phyloP scores from a whole-genome alignment of 2,888 invertebrate species.

The Drosophila mayaguana region DNA sequence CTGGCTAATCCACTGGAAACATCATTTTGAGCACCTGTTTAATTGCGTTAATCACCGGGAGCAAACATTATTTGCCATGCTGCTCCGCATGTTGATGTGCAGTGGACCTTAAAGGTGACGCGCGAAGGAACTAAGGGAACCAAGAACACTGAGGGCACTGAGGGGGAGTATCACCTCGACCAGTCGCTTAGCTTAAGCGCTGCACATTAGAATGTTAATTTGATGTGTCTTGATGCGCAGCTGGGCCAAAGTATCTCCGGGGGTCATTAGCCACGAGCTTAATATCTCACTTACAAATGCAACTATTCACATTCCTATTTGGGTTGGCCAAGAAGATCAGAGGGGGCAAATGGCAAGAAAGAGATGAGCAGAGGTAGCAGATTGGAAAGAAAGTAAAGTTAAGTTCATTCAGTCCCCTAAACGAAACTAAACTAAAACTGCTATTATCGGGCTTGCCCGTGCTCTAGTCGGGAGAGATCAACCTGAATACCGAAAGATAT shows the following conservation, averaged over 20 bases:
- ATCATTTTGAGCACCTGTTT: slow-evolving; percentile 84
- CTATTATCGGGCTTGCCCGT: background rate
- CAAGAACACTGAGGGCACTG: background rate
- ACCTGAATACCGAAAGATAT: too few relatives aligned
- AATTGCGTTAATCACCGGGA: slow-evolving; percentile 83
- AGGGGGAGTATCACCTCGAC: background rate
- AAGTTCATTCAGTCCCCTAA: too few relatives aligned
- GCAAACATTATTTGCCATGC: slow-evolving; percentile 68
- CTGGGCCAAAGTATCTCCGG: slow-evolving; percentile 30
- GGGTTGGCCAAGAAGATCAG: background rate
- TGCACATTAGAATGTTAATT: slow-evolving; percentile 63
- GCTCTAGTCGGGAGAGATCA: too few relatives aligned
- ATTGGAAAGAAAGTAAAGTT: background rate
- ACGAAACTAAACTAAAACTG: too few relatives aligned
- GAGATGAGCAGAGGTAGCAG: background rate
- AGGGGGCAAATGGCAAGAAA: background rate
- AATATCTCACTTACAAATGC: slow-evolving; percentile 8
- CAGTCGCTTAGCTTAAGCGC: slow-evolving; percentile 5
- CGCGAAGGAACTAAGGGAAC: background rate
- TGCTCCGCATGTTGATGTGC: slow-evolving; percentile 28
- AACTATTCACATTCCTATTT: slow-evolving; percentile 8
- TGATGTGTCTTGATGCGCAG: slow-evolving; percentile 49
- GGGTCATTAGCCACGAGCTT: slow-evolving; percentile 27
- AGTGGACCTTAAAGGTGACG: slow-evolving; percentile 33
- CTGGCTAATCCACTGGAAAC: slow-evolving; percentile 80